Conservation (phyloP, 2,888 invertebrate species). For the Caenorhabditis parvicauda region DNA sequence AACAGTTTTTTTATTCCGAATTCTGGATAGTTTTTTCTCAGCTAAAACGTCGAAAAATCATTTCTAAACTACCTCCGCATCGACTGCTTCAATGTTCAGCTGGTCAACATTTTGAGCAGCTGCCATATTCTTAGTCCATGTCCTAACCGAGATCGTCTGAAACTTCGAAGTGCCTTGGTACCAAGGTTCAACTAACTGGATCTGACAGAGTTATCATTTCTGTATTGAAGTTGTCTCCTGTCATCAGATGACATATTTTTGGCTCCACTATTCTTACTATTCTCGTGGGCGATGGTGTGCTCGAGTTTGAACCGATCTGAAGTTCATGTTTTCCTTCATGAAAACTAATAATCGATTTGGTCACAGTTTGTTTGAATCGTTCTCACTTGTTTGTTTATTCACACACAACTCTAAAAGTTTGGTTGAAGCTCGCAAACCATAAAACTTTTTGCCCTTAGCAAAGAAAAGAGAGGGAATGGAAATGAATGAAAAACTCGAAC, state of each 20-base stretch:
- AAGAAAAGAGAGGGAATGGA: no score
- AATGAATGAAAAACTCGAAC: no score
- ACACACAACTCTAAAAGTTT: no score
- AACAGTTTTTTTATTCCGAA: slow-evolving; percentile 13
- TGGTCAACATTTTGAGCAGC: slow-evolving; percentile 50
- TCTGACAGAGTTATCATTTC: slow-evolving; percentile 48
- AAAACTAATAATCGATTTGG: no score
- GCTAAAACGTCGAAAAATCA: neutral
- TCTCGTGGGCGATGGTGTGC: neutral
- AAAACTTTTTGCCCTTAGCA: no score
- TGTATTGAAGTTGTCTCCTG: slow-evolving; percentile 42
- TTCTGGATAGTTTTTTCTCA: neutral
- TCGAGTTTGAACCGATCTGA: neutral
- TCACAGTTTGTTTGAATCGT: no score
- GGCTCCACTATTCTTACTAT: slow-evolving; percentile 19
- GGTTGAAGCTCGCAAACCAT: no score
- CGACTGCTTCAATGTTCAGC: slow-evolving; percentile 51
- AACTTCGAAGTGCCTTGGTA: slow-evolving; percentile 1
- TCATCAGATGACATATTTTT: slow-evolving; percentile 47
- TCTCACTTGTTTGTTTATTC: no score
- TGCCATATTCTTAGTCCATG: slow-evolving; percentile 54
- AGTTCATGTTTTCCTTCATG: no score
- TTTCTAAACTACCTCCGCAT: no score
- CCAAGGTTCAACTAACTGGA: slow-evolving; percentile 39
- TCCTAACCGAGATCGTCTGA: slow-evolving; percentile 50